Base-by-base conservation (phyloP, 2,797 vertebrate species). In the Masticophis lateralis region DNA sequence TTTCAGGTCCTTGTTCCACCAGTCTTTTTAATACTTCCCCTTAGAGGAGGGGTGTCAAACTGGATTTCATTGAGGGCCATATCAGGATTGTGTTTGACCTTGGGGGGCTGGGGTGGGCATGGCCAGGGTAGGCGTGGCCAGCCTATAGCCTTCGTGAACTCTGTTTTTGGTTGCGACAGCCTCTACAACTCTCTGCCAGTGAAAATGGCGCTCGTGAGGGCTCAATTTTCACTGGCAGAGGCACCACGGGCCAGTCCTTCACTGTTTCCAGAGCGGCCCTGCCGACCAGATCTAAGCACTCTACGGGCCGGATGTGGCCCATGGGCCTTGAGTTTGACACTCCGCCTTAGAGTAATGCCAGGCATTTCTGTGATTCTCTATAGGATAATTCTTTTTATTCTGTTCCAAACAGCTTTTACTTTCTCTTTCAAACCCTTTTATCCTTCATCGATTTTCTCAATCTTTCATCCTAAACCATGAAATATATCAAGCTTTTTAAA, bases 131-230 rank as follows among this genome's bases (percentile, higher is more conserved):
- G 57, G 5, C 18, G 14, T 57, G 57, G 16, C 57, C 18, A 57
- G 18, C 57, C 57, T 5, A 57, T 5, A 1, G 16, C 4, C 4
- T 5, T 57, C 18, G 57, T 57, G 57, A 57, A 18, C 18, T 57
- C 57, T 0, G 18, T 57, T 57, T 57, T 57, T 18, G 1, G 5
- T 5, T 57, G 16, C 16, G 0, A 57, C 0, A 0, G 57, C 18
- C 5, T 57, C 57, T 57, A 18, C 57, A 57, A 57, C 16, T 18
- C 57, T 57, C 16, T 57, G 1, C 16, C 57, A 57, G 57, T 57
- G 57, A 57, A 57, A 57, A 57, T 57, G 57, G 18, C 20, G 16
- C 57, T 57, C 1, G 18, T 1, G 57, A 57, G 18, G 55, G 55
- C 12, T 16, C 57, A 5, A 14, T 57, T 57, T 57, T 57, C 5